Base-by-base conservation (phyloP, 2,888 invertebrate genomes). In the Perithous albicinctus region DNA sequence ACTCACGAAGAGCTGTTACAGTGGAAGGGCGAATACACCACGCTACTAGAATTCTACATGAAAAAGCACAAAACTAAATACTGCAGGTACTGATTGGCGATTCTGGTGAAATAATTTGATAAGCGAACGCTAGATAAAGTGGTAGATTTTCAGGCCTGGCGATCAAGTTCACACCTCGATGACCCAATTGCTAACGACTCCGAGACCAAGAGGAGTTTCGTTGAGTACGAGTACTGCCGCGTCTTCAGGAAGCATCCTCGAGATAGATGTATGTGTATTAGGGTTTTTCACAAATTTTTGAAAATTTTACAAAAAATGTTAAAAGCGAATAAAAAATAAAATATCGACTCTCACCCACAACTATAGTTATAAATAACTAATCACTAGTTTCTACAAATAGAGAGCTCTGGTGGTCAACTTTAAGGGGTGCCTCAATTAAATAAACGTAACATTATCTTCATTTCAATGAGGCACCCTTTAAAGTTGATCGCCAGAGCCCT, bases 1-100 rank as follows among this genome's bases (percentile, higher is more conserved):
- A 93, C 93, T 26, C 95, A 95, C 87, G 89, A 92, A 12, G 90
- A 93, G 35, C 90, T 95, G 18, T 89, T 94, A 86, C 86, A 88
- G 12, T 80, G 86, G 80, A 86, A 87, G 56, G 84, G 85, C 26
- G 90, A 91, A 66, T 92, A 90, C 81, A 86, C 86, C 8, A 84
- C 84, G 48, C 70, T 88, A 29, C 76, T 87, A 8, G 78, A 84
- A 56, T 86, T 82, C 48, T 86, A 72, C 46, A 67, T 82, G 72
- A 82, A 82, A 26, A 86, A 84, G 63, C 84, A 63, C 84, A 89
- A 86, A 85, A 87, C 23, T 78, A 86, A 59, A 82, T 84, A 76
- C 80, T 81, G 82, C 80, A 82, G 77, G 70, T 80, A 23, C 29
- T 12, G 18, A 69, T 78, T 73, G 70, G 0, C 7, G 15, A 59